Percentiles rank a stretch among this genome's conserved stretches.
Conservation (phyloP, 1,140 invertebrate genomes). For the Bathynomus jamesi region DNA sequence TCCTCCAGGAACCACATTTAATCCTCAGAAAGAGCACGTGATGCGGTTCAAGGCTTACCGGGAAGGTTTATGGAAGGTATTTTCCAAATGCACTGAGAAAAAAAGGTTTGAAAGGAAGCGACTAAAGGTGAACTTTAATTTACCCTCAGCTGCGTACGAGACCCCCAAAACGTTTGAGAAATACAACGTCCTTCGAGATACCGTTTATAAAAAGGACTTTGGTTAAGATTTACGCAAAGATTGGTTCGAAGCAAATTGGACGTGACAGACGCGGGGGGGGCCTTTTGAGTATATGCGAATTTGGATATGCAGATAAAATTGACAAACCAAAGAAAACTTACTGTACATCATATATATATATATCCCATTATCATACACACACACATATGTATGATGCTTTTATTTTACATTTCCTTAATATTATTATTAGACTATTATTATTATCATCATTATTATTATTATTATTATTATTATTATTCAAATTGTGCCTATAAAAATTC, state of each 20-base stretch:
- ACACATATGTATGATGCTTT: not conserved
- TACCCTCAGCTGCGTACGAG: not conserved
- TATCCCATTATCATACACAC: not conserved
- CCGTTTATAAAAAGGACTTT: not conserved
- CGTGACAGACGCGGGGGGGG: not conserved
- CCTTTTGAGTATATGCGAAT: not conserved
- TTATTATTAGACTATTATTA: not conserved
- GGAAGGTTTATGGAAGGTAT: not conserved
- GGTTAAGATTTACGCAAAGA: not conserved
- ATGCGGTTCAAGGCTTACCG: not conserved
- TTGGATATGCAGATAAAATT: not conserved
- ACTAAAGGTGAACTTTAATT: not conserved
- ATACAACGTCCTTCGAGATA: not conserved
- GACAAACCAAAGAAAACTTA: not conserved
- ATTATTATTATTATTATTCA: not conserved
- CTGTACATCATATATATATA: not conserved
- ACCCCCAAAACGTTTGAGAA: not conserved
- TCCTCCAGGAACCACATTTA: not conserved
- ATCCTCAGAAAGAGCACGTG: not conserved
- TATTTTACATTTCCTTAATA: not conserved
- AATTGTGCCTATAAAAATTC: not conserved
- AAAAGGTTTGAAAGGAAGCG: not conserved
- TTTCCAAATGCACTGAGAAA: not conserved
- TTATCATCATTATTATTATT: not conserved
- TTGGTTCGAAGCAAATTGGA: not conserved